phyloP scores from a whole-genome alignment of 2,888 invertebrate species.

The Ypsolopha sequella region DNA sequence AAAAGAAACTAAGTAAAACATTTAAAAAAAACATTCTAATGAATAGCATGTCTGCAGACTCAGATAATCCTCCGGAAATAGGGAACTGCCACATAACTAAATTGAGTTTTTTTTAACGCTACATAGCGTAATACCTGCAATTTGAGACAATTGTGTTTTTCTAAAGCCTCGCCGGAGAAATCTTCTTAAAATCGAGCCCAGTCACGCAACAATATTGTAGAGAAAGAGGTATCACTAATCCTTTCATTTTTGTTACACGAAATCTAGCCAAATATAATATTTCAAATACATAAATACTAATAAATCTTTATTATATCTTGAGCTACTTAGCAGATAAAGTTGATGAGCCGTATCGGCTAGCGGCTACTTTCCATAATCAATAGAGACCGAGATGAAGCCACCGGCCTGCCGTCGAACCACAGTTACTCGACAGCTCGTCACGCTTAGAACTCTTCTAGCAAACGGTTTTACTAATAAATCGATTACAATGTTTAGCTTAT shows the following conservation, averaged over 20 bases:
- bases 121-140: conserved; percentile 41
- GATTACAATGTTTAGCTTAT: conserved; percentile 23
- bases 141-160: conserved; percentile 54
- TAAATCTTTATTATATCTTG: not conserved
- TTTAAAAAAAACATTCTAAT: too few species aligned
- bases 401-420: conserved; percentile 15
- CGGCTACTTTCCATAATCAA: conserved; percentile 42
- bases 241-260: not conserved
- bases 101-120: conserved; percentile 34
- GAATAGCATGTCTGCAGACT: too few species aligned
- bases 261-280: not conserved
- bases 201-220: conserved; percentile 37
- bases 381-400: conserved; percentile 20
- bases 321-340: conserved; percentile 9
- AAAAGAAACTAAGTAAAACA: too few species aligned
- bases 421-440: conserved; percentile 35
- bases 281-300: too few species aligned
- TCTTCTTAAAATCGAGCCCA: conserved; percentile 38
- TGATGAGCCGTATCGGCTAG: conserved; percentile 33
- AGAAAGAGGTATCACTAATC: not conserved
- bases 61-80: conserved; percentile 21
- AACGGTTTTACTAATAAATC: conserved; percentile 23
- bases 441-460: conserved; percentile 20
- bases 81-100: conserved; percentile 29
- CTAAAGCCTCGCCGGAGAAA: conserved; percentile 35